These are phyloP conservation scores for Nesometra sesokonis DNA, from an alignment of 35 echinoderm and acorn worm genomes.

Conservation along the genomic window DNA sequence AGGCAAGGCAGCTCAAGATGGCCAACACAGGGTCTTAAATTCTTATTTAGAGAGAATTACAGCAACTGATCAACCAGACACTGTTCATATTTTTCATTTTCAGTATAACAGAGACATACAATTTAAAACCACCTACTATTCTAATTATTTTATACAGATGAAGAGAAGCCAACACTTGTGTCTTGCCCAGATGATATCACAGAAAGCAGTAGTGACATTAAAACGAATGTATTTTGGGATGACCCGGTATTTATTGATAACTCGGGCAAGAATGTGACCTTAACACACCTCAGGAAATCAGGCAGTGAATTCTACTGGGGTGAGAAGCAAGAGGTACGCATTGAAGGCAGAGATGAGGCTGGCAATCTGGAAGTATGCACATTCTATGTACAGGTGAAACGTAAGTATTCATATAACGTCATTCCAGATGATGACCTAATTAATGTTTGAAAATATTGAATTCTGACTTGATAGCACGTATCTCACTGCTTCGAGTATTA, in stretches of 20 bases:
- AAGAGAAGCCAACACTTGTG: slow-evolving; percentile 8
- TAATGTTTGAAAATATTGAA: too few species aligned
- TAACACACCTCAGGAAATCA: background rate
- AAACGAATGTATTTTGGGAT: background rate
- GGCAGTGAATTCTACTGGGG: slow-evolving; percentile 6
- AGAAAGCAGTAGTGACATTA: background rate
- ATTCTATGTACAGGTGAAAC: background rate
- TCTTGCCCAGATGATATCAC: background rate
- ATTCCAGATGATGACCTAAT: too few species aligned
- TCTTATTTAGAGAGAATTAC: too few species aligned
- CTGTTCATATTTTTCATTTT: too few species aligned
- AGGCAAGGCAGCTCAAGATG: too few species aligned
- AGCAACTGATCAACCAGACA: too few species aligned
- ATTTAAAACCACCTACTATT: too few species aligned
- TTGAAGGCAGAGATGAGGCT: background rate
- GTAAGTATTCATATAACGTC: background rate
- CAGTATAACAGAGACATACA: too few species aligned
- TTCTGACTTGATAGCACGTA: too few species aligned
- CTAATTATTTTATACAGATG: slow-evolving; percentile 2
- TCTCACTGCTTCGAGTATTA: too few species aligned
- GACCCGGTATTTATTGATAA: slow-evolving; percentile 33
- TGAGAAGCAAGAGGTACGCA: background rate
- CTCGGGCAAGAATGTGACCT: background rate
- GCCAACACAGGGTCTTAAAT: too few species aligned
- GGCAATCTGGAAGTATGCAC: background rate